phyloP scores from a whole-genome alignment of 2,888 invertebrate species.

The Oxystoma pomonae region DNA sequence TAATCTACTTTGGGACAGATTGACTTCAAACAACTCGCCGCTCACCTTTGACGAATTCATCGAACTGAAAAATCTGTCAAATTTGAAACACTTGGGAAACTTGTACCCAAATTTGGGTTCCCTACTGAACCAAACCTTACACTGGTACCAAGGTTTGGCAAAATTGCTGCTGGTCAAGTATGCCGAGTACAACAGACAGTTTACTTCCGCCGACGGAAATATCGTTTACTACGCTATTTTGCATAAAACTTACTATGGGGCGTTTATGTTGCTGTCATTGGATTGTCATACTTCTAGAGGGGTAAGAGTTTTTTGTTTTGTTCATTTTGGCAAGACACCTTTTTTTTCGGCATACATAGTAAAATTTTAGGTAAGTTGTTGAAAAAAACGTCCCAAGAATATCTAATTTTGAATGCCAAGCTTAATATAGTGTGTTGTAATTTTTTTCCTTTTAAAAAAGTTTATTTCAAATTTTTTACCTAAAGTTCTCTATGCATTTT shows the following conservation, averaged over 20 bases:
- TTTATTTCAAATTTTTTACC: no score
- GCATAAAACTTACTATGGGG: constrained; percentile 59
- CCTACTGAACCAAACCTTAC: constrained; percentile 57
- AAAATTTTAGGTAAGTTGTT: no score
- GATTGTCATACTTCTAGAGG: constrained; percentile 56
- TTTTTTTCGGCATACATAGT: no score
- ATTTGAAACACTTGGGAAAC: constrained; percentile 54
- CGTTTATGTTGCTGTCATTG: constrained; percentile 62
- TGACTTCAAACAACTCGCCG: constrained; percentile 50
- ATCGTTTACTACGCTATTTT: constrained; percentile 60
- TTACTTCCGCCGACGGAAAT: constrained; percentile 56
- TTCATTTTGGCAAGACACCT: no score
- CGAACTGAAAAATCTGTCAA: constrained; percentile 59
- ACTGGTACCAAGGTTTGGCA: constrained; percentile 63
- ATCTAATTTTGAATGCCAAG: no score
- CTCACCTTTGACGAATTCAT: constrained; percentile 60
- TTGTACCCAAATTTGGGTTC: constrained; percentile 55
- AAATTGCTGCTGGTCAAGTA: constrained; percentile 58
- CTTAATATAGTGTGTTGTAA: no score
- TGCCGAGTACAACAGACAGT: constrained; percentile 55
- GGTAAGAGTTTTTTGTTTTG: no score
- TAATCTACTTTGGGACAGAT: constrained; percentile 66
- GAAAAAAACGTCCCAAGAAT: no score
- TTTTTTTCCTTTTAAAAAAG: no score
- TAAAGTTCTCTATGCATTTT: no score